Percentiles rank a stretch among this genome's conserved stretches.
Evolutionary conservation across 2,113 vertebrate genomes (phyloP).

Genomic region (Onychostoma macrolepis): DNA sequence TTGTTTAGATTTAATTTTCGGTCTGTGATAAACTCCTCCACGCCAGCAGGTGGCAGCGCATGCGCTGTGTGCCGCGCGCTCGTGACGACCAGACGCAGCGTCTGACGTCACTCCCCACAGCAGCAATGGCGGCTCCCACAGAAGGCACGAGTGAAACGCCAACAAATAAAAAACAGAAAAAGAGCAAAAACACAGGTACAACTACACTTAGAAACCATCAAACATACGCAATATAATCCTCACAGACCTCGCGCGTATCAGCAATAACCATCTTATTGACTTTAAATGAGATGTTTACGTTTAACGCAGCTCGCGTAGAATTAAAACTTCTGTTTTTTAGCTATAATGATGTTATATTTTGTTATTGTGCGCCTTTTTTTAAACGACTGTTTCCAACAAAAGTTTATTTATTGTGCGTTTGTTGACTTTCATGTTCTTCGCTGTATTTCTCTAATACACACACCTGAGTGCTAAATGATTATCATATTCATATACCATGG

Average conservation of each 20-base stretch:
- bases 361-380: background rate
- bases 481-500: background rate
- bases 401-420: background rate
- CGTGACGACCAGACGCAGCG: background rate
- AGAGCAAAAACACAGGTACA: conserved; percentile 63
- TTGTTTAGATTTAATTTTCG: no score
- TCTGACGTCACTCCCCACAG: background rate
- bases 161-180: conserved; percentile 61
- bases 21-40: background rate
- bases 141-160: conserved; percentile 64
- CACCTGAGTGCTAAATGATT: background rate
- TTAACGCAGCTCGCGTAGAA: background rate
- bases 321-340: background rate
- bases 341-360: background rate
- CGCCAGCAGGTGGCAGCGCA: background rate
- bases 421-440: background rate
- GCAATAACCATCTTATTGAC: no score
- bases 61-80: no score
- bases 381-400: no score
- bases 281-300: background rate
- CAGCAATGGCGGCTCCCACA: conserved; percentile 70
- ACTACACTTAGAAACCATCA: background rate
- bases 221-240: accelerated
- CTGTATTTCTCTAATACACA: background rate
- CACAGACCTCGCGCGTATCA: background rate